These are phyloP conservation scores for Pycnomerus fuliginosus DNA, from an alignment of 2,888 invertebrate genomes.

Conservation along the genomic window DNA sequence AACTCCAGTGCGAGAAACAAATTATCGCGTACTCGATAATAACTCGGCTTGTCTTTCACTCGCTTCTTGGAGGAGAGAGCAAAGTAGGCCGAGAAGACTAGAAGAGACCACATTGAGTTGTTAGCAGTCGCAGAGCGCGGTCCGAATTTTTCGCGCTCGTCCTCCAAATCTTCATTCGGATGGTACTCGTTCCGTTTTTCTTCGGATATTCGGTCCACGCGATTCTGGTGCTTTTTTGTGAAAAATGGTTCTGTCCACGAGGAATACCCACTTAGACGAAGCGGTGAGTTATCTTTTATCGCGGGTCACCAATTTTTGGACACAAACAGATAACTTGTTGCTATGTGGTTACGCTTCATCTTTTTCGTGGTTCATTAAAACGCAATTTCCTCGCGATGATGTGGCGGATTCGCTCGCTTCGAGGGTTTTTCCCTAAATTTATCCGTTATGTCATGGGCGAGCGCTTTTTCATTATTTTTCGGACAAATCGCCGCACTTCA, in stretches of 20 bases:
- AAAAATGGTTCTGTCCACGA: constrained; percentile 42
- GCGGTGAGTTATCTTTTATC: too few species aligned
- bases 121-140: constrained; percentile 42
- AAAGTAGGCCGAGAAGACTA: constrained; percentile 49
- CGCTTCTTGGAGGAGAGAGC: constrained; percentile 35
- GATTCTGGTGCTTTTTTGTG: background rate
- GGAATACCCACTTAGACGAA: constrained; percentile 41
- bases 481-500: too few species aligned
- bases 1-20: too few species aligned
- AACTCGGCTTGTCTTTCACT: constrained; percentile 41
- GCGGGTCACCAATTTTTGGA: constrained; percentile 7
- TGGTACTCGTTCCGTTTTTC: background rate
- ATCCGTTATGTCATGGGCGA: too few species aligned
- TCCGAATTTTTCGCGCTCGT: constrained; percentile 32
- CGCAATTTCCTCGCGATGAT: too few species aligned
- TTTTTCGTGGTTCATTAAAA: too few species aligned
- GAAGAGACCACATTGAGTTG: constrained; percentile 45
- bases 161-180: background rate
- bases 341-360: too few species aligned
- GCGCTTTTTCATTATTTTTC: too few species aligned
- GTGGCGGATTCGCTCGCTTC: too few species aligned
- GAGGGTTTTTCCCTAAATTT: too few species aligned
- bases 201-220: background rate
- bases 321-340: too few species aligned
- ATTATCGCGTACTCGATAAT: constrained; percentile 18